Evolutionary conservation across 2,888 invertebrate genomes (phyloP), one percentile per base, ranked within the genome.

Genomic region (Melipona beecheii): DNA sequence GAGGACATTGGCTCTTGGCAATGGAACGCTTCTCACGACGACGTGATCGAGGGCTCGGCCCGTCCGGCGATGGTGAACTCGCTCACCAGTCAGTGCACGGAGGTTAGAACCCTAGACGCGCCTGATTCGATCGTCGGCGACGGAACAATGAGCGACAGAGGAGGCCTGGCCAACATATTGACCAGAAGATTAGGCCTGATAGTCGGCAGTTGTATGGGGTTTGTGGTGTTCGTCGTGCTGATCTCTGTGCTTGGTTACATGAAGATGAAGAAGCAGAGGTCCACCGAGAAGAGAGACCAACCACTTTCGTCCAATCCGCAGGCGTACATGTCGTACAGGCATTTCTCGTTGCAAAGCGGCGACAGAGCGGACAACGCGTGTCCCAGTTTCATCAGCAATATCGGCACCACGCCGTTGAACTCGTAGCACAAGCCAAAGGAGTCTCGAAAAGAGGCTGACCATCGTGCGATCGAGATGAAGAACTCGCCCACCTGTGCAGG

Each of bases 121-220:
- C 97, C 97, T 58, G 97, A 97, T 80, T 96, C 96, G 68, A 94
- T 96, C 75, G 95, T 95, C 60, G 95, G 95, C 60, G 95, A 95
- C 62, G 95, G 95, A 75, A 95, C 96, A 31, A 92, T 96, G 85
- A 96, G 96, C 24, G 96, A 96, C 91, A 96, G 97, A 36, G 96
- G 96, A 43, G 96, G 96, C 36, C 96, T 97, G 69, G 96, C 97
- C 84, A 97, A 97, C 82, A 97, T 98, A 91, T 95, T 98, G 68
- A 97, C 97, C 2, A 96, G 98, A 80, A 96, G 98, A 84, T 95
- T 98, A 76, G 98, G 98, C 56, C 96, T 98, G 87, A 97, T 98
- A 90, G 97, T 98, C 78, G 98, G 98, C 78, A 97, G 97, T 94
- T 97, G 97, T 92, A 96, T 98, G 95, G 98, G 98, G 77, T 97